Evolutionary conservation across 2,888 invertebrate species (phyloP).

Genomic region (Hemicrepidius hirtus): DNA sequence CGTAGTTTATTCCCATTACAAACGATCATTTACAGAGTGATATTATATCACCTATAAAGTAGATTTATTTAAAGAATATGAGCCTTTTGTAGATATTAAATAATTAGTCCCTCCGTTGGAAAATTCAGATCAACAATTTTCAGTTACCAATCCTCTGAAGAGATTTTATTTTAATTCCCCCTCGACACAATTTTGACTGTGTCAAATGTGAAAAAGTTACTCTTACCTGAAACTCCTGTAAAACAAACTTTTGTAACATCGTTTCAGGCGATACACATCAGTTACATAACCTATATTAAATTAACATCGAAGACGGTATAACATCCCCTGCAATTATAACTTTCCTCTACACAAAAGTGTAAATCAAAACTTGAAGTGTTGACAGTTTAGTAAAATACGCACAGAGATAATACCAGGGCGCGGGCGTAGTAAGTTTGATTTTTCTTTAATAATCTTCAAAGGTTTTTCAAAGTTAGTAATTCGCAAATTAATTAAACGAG

Average conservation of each 20-base stretch:
- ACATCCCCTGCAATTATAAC: background rate
- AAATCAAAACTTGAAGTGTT: conserved; percentile 7
- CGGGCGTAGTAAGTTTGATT: too few relatives aligned
- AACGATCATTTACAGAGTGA: background rate
- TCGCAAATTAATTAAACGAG: background rate
- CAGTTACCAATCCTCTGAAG: too few relatives aligned
- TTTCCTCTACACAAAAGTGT: conserved; percentile 1
- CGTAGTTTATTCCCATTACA: background rate
- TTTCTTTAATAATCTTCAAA: background rate
- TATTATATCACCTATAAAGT: too few relatives aligned
- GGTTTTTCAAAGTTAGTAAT: background rate
- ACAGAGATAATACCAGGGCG: too few relatives aligned
- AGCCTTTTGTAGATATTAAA: too few relatives aligned
- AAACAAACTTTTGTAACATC: conserved; percentile 27
- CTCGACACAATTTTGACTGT: too few relatives aligned
- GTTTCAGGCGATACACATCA: background rate
- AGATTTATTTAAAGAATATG: too few relatives aligned
- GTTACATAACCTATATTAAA: conserved; percentile 10
- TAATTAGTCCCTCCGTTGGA: too few relatives aligned
- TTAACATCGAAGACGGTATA: conserved; percentile 12
- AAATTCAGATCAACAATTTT: too few relatives aligned
- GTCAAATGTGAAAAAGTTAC: too few relatives aligned
- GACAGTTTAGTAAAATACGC: conserved; percentile 11
- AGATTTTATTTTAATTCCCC: too few relatives aligned
- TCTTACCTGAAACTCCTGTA: background rate